Base-by-base conservation (phyloP, 2,113 vertebrate species). In the Tonatia bakeri region DNA sequence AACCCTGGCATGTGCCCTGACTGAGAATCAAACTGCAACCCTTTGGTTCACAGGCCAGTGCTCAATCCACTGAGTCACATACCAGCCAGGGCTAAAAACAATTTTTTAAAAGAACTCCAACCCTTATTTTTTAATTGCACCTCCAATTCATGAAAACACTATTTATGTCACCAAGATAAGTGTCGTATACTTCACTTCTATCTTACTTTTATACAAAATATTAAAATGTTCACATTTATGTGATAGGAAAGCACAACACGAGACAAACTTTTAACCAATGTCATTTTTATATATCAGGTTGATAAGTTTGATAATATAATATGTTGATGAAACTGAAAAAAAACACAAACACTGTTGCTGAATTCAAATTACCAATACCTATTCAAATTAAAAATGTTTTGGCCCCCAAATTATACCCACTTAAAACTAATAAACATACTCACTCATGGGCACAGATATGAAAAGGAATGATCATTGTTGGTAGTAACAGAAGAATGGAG, bases 171-270 rank as follows among this genome's bases (percentile, higher is more conserved):
- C 38, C 91, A 88, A 87, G 59, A 40, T 61, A 82, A 77, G 67
- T 82, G 87, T 90, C 45, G 72, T 90, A 80, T 38, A 82, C 28
- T 33, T 92, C 12, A 80, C 15, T 50, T 94, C 79, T 76, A 64
- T 5, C 54, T 91, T 87, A 81, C 56, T 91, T 87, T 90, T 77
- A 19, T 33, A 90, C 13, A 94, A 70, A 86, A 92, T 69, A 81
- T 12, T 77, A 50, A 82, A 45, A 96, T 79, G 61, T 72, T 90
- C n/a, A 92, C 43, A 93, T 82, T 96, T 90, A 79, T 80, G 22
- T 91, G 73, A 73, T 7, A 94, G 69, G 17, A 90, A 87, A 96
- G 31, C 73, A 92, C 3, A 89, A 38, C 13, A 85, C 40, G 24
- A 88, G 8, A 36, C 24, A 54, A 85, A 61, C 26, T 94, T 91